Evolutionary conservation across 2,888 invertebrate species (phyloP).

Genomic region (Erebia palarica): DNA sequence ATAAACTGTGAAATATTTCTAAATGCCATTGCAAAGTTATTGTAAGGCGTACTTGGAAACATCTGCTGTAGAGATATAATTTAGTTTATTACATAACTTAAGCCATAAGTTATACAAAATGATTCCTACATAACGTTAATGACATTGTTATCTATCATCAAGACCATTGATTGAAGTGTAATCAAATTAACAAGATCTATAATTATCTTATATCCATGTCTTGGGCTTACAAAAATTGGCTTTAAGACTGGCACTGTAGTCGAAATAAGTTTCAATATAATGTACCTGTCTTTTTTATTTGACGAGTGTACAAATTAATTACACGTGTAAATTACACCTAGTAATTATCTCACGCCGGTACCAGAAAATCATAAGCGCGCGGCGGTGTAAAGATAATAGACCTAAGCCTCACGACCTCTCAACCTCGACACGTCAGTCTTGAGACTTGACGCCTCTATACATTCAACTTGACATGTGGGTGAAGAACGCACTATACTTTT

Average conservation of each 20-base stretch:
- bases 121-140: not conserved
- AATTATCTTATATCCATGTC: too few species aligned
- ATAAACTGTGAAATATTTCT: not conserved
- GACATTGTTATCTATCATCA: too few species aligned
- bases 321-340: constrained; percentile 21
- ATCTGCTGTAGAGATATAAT: not conserved
- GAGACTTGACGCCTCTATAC: constrained; percentile 21
- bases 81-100: not conserved
- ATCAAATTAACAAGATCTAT: too few species aligned
- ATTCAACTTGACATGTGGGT: constrained; percentile 23
- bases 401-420: constrained; percentile 32
- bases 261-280: not conserved
- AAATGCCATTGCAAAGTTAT: constrained; percentile 15
- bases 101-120: not conserved
- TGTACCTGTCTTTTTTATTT: constrained; percentile 9
- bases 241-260: not conserved
- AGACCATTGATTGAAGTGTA: too few species aligned
- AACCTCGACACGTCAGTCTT: constrained; percentile 31
- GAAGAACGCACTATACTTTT: constrained; percentile 18
- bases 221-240: not conserved
- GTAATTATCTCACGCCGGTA: constrained; percentile 35
- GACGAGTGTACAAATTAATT: constrained; percentile 14
- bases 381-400: constrained; percentile 34
- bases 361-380: constrained; percentile 29
- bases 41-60: not conserved